Evolutionary conservation across 2,113 vertebrate species (phyloP), one percentile per base, ranked within the genome.

Genomic region (Craseonycteris thonglongyai): DNA sequence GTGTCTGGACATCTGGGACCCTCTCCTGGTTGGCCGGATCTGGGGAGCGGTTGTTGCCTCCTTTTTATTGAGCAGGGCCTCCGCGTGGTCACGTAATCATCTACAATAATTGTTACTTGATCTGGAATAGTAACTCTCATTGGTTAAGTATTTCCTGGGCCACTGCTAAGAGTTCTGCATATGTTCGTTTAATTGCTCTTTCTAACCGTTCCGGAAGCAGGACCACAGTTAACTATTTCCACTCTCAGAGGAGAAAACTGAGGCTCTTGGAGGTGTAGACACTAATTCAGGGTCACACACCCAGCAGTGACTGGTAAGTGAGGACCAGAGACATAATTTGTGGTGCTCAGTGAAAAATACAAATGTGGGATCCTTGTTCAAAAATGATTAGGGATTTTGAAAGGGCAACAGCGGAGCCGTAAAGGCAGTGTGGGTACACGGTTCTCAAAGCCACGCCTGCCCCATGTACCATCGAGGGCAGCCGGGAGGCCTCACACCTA

Each of bases 21-120:
- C 30, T 81, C 79, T 42, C 28, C 38, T 51, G 26, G 16, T 59
- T 68, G 5, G 2, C 11, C 12, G 0, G 30, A 16, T 87, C 65
- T 81, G 65, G 59, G 87, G 12, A 33, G 4, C 6, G 0, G 7
- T 5, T 65, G 40, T 58, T 61, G 35, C 14, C 42, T 72, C n/a
- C 9, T 76, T 69, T 35, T 69, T 45, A 33, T 9, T n/a, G 81
- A 63, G 56, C 49, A 2, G 24, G 56, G 30, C 19, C 14, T 8
- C 28, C 33, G 0, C 9, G 1, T 47, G 35, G 33, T 74, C 21
- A 14, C 0, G 0, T 45, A 22, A 40, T 16, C 6, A 2, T 47
- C 26, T 42, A 19, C 58, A 11, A 28, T n/a, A 56, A 8, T 54
- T 51, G 19, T 47, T 35, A 21, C 90, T 81, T 74, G 42, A 45